Base-by-base conservation (phyloP, 2,888 invertebrate genomes). In the Philereme vetulata region DNA sequence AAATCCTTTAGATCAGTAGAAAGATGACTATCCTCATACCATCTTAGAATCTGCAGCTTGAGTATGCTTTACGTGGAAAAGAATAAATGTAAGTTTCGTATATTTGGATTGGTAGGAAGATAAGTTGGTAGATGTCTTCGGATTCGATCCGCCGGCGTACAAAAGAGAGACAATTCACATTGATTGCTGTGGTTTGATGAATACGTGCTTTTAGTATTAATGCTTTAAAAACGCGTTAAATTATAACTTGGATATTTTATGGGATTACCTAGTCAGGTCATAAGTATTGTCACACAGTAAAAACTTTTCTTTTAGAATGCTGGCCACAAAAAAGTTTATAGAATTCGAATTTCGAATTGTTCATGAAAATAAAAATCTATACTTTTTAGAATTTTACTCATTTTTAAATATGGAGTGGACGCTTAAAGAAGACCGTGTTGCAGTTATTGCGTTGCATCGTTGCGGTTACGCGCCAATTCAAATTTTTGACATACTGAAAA, bases 141-240 rank as follows among this genome's bases (percentile, higher is more conserved):
- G 21, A 76, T 80, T 78, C 74, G 81, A 75, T 68, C 68, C 73
- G 77, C 71, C 75, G 74, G 80, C 75, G 68, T 74, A 74, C 71
- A 71, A 72, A 65, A 71, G 72, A 76, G 72, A 77, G 76, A 81
- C 77, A 78, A 80, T 79, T 60, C 75, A 74, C 64, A 70, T 72
- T 77, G 83, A 83, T 82, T 81, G 77, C 78, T 70, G 72, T 67
- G 72, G 74, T 66, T 73, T 73, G 75, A 68, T 74, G 77, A 81
- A 81, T 74, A 74, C 75, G 76, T 78, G 61, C 64, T 64, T 60
- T 67, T 62, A 61, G 60, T 56, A 62, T 62, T 77, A 75, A 76
- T 75, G 71, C 72, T 66, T 69, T 57, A 60, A 57, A 56, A 63
- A 59, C 57, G 62, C 64, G 59, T 62, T 68, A 68, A 66, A 66